Conservation (phyloP, 2,113 vertebrate genomes). For the Carettochelys insculpta region DNA sequence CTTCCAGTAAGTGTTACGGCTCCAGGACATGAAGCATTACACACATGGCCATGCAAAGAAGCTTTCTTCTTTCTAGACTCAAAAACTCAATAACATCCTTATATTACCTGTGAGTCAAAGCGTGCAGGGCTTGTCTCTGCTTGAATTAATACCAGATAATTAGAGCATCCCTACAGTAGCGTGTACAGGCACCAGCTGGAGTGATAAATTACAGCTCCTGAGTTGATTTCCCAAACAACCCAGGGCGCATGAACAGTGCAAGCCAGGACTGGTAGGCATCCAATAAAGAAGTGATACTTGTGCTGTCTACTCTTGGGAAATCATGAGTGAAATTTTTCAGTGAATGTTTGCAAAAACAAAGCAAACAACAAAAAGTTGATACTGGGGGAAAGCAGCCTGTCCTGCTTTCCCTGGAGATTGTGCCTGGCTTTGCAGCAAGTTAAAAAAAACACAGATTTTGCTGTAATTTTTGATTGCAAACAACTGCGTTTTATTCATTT, state of each 20-base stretch:
- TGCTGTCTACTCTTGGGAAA: background rate
- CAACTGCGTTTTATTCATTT: background rate
- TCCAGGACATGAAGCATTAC: background rate
- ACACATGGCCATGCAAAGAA: background rate
- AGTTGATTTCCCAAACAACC: conserved; percentile 56
- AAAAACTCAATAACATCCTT: background rate
- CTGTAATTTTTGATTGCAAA: conserved; percentile 9
- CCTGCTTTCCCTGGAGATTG: background rate
- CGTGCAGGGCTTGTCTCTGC: background rate
- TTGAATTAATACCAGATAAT: conserved; percentile 47
- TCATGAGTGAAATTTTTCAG: background rate
- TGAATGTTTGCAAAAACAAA: background rate
- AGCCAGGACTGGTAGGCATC: background rate
- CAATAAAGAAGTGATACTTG: rapidly evolving
- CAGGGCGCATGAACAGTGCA: background rate
- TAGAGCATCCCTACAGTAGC: conserved; percentile 8
- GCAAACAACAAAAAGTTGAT: background rate
- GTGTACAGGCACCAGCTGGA: conserved; percentile 54
- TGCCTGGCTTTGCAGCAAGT: background rate
- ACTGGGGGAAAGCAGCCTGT: background rate
- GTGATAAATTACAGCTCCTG: background rate
- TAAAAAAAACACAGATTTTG: background rate
- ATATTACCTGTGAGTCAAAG: background rate
- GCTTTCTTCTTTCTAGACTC: background rate
- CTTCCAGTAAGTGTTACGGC: background rate